These are phyloP conservation scores for Timema cristinae DNA, from an alignment of 2,888 invertebrate species.

Conservation along the genomic window DNA sequence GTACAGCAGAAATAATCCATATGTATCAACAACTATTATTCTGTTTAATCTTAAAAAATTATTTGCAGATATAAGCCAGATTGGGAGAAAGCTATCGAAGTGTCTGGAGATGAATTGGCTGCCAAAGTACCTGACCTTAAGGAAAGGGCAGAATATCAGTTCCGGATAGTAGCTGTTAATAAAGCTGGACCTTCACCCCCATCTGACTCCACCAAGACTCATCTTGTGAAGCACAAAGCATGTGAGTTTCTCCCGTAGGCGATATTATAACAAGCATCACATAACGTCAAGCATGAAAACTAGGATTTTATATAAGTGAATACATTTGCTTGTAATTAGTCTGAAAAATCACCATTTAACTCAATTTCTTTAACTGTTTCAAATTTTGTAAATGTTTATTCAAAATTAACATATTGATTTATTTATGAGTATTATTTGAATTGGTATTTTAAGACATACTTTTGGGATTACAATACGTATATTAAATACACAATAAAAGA, in stretches of 20 bases:
- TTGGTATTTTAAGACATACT: no score
- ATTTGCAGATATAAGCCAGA: slow-evolving; percentile 59
- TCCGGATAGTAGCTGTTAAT: slow-evolving; percentile 86
- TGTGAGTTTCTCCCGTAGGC: slow-evolving; percentile 55
- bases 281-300: no score
- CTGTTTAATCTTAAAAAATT: neutral
- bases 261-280: no score
- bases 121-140: slow-evolving; percentile 81
- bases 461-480: no score
- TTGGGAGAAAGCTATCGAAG: slow-evolving; percentile 87
- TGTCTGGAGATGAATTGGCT: slow-evolving; percentile 67
- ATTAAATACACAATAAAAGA: no score
- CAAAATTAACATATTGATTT: no score
- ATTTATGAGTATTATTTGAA: no score
- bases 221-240: slow-evolving; percentile 81
- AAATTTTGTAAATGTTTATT: slow-evolving; percentile 11
- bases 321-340: no score
- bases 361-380: neutral
- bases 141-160: slow-evolving; percentile 88
- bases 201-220: slow-evolving; percentile 85
- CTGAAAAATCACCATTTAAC: neutral
- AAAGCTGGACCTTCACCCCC: slow-evolving; percentile 89
- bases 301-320: neutral
- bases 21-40: no score
- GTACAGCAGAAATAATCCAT: no score